Conservation (phyloP, 1,140 invertebrate species). For the Belonocnema kinseyi region DNA sequence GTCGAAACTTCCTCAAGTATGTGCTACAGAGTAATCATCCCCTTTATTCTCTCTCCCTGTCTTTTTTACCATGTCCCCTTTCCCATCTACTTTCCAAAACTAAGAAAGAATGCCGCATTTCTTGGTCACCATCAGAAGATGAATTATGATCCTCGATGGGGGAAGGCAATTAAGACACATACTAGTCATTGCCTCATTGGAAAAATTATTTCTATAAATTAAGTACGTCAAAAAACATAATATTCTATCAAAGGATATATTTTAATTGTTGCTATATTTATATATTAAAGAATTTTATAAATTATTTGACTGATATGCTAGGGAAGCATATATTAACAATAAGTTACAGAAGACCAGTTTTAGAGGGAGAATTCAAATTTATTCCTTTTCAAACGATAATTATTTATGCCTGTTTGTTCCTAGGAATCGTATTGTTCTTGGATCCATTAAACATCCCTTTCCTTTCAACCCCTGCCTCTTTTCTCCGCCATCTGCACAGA, state of each 20-base stretch:
- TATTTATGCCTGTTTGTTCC: constrained; percentile 13
- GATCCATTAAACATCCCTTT: constrained; percentile 4
- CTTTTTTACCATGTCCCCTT: neutral
- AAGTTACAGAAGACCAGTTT: no score
- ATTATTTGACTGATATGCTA: no score
- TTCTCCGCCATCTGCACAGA: constrained; percentile 46
- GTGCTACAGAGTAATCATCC: constrained; percentile 59
- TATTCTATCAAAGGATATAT: no score
- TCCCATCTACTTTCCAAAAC: constrained; percentile 26
- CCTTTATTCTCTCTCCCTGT: constrained; percentile 31
- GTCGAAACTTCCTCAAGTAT: constrained; percentile 73
- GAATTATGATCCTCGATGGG: constrained; percentile 67
- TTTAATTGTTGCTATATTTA: no score
- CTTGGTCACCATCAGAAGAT: constrained; percentile 59
- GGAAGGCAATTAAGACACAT: constrained; percentile 46
- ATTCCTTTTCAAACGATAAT: neutral
- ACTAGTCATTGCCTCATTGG: no score
- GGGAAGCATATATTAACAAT: no score
- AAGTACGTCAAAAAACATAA: no score
- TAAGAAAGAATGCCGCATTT: constrained; percentile 41
- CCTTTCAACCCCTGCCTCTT: constrained; percentile 40
- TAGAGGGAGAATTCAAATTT: neutral
- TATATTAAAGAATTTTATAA: no score
- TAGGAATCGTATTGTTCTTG: constrained; percentile 36
- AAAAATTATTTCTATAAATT: no score